Evolutionary conservation across 2,888 invertebrate species (phyloP).

Genomic region (Andrena minutula): DNA sequence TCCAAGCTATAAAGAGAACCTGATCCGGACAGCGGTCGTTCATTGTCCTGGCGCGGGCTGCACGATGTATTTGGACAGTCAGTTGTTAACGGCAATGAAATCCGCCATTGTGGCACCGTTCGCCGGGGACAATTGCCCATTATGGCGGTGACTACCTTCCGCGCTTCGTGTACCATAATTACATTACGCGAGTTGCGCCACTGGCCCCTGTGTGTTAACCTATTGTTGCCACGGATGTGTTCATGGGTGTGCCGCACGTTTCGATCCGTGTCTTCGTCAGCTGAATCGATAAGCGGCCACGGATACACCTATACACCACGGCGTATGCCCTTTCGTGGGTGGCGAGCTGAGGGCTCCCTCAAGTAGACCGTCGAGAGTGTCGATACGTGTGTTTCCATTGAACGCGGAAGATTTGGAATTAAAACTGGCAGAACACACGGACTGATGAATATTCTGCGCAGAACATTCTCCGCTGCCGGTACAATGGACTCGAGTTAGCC

Average conservation of each 20-base stretch:
- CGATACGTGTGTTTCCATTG: too few species aligned
- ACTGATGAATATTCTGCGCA: too few species aligned
- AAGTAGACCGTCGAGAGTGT: too few species aligned
- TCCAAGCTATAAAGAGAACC: slow-evolving; percentile 77
- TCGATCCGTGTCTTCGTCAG: slow-evolving; percentile 57
- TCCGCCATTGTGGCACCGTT: slow-evolving; percentile 80
- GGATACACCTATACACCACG: slow-evolving; percentile 8
- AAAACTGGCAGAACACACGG: too few species aligned
- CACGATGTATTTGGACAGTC: slow-evolving; percentile 80
- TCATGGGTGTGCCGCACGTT: slow-evolving; percentile 59
- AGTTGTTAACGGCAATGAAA: slow-evolving; percentile 81
- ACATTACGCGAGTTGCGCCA: slow-evolving; percentile 76
- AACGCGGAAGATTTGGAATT: too few species aligned
- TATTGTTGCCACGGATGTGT: slow-evolving; percentile 70
- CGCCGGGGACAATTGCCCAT: slow-evolving; percentile 79
- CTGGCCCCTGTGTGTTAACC: slow-evolving; percentile 63
- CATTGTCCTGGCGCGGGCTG: slow-evolving; percentile 77
- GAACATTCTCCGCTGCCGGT: too few species aligned
- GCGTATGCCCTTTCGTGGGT: not conserved
- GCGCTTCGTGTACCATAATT: slow-evolving; percentile 79
- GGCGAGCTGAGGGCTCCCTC: too few species aligned
- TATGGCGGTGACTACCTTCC: slow-evolving; percentile 79
- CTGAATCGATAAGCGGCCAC: slow-evolving; percentile 51
- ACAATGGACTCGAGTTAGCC: too few species aligned
- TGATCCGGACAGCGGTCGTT: slow-evolving; percentile 76